A percentile compares a stretch with the other conserved stretches of the same genome.
Evolutionary conservation across 2,797 vertebrate genomes (phyloP).

Genomic region (Astyanax mexicanus): DNA sequence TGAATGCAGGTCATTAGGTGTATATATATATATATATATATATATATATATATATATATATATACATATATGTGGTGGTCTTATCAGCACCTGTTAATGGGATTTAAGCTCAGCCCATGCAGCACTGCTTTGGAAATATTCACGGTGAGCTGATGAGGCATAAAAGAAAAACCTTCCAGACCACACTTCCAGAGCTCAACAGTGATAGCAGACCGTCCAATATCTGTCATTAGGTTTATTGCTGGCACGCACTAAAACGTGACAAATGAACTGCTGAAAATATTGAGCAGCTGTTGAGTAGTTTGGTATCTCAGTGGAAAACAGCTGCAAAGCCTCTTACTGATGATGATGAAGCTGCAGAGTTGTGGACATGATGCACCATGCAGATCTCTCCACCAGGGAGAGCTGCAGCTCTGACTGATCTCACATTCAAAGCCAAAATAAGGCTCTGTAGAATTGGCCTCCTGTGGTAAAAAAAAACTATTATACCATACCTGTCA

Average conservation of each 20-base stretch:
- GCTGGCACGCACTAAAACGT: neutral
- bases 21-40: no score
- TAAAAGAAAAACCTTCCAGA: no score
- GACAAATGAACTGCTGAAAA: constrained; percentile 8
- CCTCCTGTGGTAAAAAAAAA: neutral
- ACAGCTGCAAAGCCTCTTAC: neutral
- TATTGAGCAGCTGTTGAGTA: constrained; percentile 3
- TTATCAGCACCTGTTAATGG: no score
- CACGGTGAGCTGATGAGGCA: no score
- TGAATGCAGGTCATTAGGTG: no score
- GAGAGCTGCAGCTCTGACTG: constrained; percentile 53
- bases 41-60: no score
- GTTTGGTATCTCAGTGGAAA: constrained; percentile 12
- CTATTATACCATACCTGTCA: no score
- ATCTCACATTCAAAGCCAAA: constrained; percentile 18
- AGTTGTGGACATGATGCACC: constrained; percentile 11
- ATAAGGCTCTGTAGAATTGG: neutral
- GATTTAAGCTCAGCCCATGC: no score
- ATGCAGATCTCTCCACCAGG: constrained; percentile 54
- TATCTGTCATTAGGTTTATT: constrained; percentile 8
- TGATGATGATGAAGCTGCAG: neutral
- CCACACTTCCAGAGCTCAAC: neutral
- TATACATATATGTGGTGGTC: no score
- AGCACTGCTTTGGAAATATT: no score
- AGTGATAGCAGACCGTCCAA: neutral